phyloP scores from a whole-genome alignment of 2,888 invertebrate genomes.

The Tanypteryx hageni region DNA sequence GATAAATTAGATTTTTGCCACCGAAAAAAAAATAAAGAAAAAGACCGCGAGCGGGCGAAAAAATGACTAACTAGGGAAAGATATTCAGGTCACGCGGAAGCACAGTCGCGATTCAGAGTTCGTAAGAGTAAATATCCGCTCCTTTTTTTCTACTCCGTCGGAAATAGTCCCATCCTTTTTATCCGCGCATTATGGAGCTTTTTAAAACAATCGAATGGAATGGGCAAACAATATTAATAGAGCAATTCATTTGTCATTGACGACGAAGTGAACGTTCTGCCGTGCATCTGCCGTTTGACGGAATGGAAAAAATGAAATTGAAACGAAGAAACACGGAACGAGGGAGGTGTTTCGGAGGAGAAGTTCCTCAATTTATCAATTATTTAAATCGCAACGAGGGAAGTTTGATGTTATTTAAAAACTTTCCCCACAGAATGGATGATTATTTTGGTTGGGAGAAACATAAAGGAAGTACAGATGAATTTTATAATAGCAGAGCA shows the following conservation, averaged over 20 bases:
- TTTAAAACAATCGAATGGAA: slow-evolving; percentile 21
- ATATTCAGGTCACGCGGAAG: slow-evolving; percentile 28
- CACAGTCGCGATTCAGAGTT: slow-evolving; percentile 9
- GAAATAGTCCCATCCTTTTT: background rate
- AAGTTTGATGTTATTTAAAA: too few species aligned
- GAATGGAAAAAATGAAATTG: too few species aligned
- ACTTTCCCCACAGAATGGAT: too few species aligned
- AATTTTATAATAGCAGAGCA: too few species aligned
- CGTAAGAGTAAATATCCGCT: slow-evolving; percentile 24
- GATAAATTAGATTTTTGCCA: slow-evolving; percentile 31
- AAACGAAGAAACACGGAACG: too few species aligned
- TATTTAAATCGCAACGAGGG: too few species aligned
- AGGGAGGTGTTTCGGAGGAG: too few species aligned
- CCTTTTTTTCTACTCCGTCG: background rate
- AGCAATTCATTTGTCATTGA: background rate
- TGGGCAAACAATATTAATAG: background rate
- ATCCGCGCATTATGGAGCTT: background rate
- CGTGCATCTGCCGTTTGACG: too few species aligned
- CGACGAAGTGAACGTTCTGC: too few species aligned
- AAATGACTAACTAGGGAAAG: slow-evolving; percentile 17
- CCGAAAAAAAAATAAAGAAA: background rate
- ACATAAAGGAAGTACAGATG: too few species aligned
- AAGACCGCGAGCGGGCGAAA: background rate
- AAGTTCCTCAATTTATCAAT: too few species aligned
- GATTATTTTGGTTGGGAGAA: too few species aligned